Evolutionary conservation across 2,797 vertebrate species (phyloP).

Genomic region (Leptatherina wallacei): DNA sequence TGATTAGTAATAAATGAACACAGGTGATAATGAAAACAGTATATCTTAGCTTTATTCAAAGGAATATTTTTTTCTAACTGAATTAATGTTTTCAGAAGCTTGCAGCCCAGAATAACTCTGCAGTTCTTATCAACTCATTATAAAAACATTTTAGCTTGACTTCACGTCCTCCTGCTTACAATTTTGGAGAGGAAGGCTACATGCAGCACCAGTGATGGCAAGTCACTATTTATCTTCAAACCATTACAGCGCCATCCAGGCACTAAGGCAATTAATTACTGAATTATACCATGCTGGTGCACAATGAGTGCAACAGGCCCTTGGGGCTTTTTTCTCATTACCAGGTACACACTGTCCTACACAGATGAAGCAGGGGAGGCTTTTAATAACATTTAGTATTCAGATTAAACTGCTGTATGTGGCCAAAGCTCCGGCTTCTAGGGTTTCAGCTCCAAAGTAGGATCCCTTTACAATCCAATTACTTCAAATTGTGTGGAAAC

Average conservation of each 20-base stretch:
- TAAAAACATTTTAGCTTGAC: constrained; percentile 29
- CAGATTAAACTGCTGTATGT: constrained; percentile 68
- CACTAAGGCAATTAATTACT: constrained; percentile 75
- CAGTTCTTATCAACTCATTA: constrained; percentile 27
- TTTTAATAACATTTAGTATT: constrained; percentile 79
- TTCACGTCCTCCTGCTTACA: constrained; percentile 12
- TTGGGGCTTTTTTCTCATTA: constrained; percentile 74
- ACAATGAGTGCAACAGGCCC: constrained; percentile 61
- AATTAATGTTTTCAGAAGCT: background rate
- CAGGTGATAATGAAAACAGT: background rate
- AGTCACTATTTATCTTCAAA: constrained; percentile 63
- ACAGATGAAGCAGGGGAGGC: constrained; percentile 45
- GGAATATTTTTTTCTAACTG: background rate
- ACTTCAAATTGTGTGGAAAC: constrained; percentile 65
- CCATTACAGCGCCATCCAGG: constrained; percentile 59
- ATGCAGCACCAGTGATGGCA: constrained; percentile 17
- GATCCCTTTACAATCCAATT: constrained; percentile 74
- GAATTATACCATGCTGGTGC: constrained; percentile 67
- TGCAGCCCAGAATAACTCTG: background rate
- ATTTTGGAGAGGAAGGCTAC: constrained; percentile 15
- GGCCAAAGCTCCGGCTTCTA: constrained; percentile 51
- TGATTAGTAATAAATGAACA: background rate
- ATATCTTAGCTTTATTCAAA: background rate
- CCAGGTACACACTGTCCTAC: constrained; percentile 71
- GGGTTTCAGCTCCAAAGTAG: constrained; percentile 54